Evolutionary conservation across 2,888 invertebrate species (phyloP).

Genomic region (Oxystoma pomonae): DNA sequence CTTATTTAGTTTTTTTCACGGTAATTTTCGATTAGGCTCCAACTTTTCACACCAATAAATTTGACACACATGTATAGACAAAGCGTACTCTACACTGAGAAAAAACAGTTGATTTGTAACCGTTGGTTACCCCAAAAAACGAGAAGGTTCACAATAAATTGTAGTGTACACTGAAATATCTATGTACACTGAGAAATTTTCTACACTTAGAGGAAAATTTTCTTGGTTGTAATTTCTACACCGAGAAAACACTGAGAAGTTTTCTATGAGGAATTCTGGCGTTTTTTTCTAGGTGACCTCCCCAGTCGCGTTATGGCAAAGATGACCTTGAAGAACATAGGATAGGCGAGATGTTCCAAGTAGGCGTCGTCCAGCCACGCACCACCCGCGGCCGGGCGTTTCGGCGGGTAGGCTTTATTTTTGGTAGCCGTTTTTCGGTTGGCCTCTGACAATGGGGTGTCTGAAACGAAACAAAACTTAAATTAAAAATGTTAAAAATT

Average conservation of each 20-base stretch:
- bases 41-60: too few species aligned
- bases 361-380: conserved; percentile 30
- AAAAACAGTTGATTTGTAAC: too few species aligned
- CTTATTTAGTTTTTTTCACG: too few species aligned
- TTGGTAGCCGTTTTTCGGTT: conserved; percentile 17
- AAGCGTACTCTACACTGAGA: too few species aligned
- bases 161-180: too few species aligned
- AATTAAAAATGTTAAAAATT: too few species aligned
- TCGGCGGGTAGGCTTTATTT: conserved; percentile 2
- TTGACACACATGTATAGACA: too few species aligned
- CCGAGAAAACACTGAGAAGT: conserved; percentile 11
- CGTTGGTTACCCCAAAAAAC: background rate
- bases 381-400: conserved; percentile 11
- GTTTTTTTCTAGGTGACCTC: conserved; percentile 47
- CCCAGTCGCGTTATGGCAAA: conserved; percentile 46
- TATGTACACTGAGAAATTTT: conserved; percentile 14
- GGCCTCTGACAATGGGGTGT: background rate
- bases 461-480: too few species aligned
- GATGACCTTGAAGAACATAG: conserved; percentile 46
- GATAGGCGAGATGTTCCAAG: conserved; percentile 41
- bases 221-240: conserved; percentile 13
- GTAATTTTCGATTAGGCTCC: too few species aligned
- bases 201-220: background rate
- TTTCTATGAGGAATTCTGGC: conserved; percentile 5
- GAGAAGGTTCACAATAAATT: background rate